Evolutionary conservation across 2,888 invertebrate genomes (phyloP).

Genomic region (Hoplodrina blanda): DNA sequence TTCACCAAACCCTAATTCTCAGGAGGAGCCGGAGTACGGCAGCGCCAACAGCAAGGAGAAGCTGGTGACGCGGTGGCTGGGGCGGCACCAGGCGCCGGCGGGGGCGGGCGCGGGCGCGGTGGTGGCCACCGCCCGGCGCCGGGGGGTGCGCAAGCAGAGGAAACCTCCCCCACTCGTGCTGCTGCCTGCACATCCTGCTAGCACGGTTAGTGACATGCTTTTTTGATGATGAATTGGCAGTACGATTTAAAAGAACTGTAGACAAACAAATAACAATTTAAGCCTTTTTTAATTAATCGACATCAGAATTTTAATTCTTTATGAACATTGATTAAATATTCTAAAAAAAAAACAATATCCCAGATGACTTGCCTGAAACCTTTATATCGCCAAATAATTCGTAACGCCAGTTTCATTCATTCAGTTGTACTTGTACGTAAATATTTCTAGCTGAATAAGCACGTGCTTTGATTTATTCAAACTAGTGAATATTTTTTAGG

Average conservation of each 20-base stretch:
- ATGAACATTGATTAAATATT: too few relatives aligned
- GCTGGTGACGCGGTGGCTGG: constrained; percentile 91
- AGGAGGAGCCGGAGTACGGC: constrained; percentile 81
- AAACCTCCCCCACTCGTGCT: constrained; percentile 79
- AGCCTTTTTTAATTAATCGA: too few relatives aligned
- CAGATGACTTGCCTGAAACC: background rate
- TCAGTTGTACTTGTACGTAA: background rate
- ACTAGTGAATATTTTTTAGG: constrained; percentile 9
- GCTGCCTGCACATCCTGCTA: constrained; percentile 84
- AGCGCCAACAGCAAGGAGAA: constrained; percentile 90
- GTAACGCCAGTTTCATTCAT: constrained; percentile 7
- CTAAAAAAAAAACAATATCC: too few relatives aligned
- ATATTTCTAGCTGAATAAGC: constrained; percentile 4
- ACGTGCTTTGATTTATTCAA: constrained; percentile 16
- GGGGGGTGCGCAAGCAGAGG: constrained; percentile 78
- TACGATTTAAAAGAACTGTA: too few relatives aligned
- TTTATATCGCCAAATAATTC: constrained; percentile 5
- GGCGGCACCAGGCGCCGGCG: constrained; percentile 83
- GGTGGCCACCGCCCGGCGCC: constrained; percentile 54
- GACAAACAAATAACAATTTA: too few relatives aligned
- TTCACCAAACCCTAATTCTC: background rate
- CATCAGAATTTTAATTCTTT: too few relatives aligned
- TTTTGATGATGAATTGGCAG: background rate
- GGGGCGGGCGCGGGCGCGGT: constrained; percentile 65
- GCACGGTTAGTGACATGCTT: constrained; percentile 79